Evolutionary conservation across 2,113 vertebrate genomes (phyloP).

Genomic region (Neotoma lepida): DNA sequence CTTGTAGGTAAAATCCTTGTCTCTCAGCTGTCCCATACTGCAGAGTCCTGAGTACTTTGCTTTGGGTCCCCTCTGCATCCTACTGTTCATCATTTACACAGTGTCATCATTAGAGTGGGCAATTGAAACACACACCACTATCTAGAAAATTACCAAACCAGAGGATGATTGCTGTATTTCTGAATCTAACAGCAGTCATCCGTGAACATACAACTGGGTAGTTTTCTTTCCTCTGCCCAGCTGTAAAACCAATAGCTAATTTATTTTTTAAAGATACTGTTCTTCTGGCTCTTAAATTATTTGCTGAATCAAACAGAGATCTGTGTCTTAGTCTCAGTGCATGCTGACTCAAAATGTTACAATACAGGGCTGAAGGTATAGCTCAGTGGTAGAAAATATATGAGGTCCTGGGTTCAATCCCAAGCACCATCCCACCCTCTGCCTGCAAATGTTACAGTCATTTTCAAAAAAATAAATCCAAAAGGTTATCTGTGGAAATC

Average conservation of each 20-base stretch:
- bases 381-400: neutral
- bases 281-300: constrained; percentile 18
- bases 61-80: neutral
- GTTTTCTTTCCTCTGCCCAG: neutral
- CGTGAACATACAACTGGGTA: neutral
- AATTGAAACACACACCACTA: neutral
- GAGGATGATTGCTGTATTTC: neutral
- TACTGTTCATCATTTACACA: neutral
- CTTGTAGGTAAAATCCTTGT: neutral
- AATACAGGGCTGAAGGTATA: neutral
- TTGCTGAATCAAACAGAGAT: neutral
- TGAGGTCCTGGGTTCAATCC: neutral
- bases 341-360: neutral
- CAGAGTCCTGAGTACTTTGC: neutral
- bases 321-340: neutral
- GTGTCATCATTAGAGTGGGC: neutral
- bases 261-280: neutral
- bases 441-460: neutral
- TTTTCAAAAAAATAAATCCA: neutral
- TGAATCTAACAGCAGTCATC: neutral
- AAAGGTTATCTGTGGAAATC: constrained; percentile 26
- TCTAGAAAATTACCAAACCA: neutral
- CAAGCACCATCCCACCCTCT: neutral
- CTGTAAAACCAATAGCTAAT: constrained; percentile 13
- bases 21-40: neutral